Conservation (phyloP, 2,797 vertebrate species). For the Acanthopagrus latus region DNA sequence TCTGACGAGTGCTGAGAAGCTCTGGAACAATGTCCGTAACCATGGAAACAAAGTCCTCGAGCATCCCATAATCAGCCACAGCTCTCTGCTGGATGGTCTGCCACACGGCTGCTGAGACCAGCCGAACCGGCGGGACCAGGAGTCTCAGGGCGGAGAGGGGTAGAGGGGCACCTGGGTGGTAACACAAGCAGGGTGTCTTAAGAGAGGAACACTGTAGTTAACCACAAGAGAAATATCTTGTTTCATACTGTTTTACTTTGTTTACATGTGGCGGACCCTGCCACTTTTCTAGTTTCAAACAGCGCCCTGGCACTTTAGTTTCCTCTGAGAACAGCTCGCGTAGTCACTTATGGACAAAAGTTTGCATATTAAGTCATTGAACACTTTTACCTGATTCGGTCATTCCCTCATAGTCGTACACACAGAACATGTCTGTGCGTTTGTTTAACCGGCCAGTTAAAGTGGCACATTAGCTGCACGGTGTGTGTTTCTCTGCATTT, state of each 20-base stretch:
- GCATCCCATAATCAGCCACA: slow-evolving; percentile 78
- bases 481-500: background rate
- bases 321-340: too few species aligned
- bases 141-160: slow-evolving; percentile 69
- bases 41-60: slow-evolving; percentile 81
- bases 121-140: slow-evolving; percentile 65
- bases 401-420: too few species aligned
- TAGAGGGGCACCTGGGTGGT: slow-evolving; percentile 41
- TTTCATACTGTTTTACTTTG: too few species aligned
- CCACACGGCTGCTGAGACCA: slow-evolving; percentile 82
- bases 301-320: too few species aligned
- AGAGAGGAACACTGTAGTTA: too few species aligned
- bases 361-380: too few species aligned
- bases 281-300: too few species aligned
- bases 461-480: background rate
- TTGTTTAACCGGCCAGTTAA: background rate
- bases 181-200: background rate
- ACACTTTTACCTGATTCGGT: too few species aligned
- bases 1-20: slow-evolving; percentile 77
- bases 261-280: too few species aligned
- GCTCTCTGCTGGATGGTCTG: slow-evolving; percentile 68
- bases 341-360: too few species aligned
- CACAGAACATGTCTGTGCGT: background rate
- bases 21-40: slow-evolving; percentile 79
- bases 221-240: too few species aligned